Evolutionary conservation across 2,888 invertebrate genomes (phyloP).

Genomic region (Silvanus unidentatus): DNA sequence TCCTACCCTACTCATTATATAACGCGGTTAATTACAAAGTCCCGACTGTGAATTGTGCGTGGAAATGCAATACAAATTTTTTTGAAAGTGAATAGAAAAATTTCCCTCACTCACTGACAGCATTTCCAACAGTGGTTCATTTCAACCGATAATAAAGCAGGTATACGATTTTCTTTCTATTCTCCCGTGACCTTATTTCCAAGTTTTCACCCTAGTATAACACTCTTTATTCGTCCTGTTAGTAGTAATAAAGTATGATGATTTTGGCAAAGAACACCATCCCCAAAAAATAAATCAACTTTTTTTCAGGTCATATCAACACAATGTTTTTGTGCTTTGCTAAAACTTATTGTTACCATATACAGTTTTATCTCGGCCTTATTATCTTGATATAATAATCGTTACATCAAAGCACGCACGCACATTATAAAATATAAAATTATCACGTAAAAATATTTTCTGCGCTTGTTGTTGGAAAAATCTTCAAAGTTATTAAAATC

Average conservation of each 20-base stretch:
- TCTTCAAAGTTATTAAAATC: slow-evolving; percentile 8
- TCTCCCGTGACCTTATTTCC: slow-evolving; percentile 2
- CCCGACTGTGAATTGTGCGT: no score
- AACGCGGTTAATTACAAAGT: no score
- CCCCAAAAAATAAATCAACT: no score
- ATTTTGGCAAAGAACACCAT: not conserved
- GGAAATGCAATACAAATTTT: not conserved
- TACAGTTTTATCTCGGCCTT: slow-evolving; percentile 11
- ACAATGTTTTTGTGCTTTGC: not conserved
- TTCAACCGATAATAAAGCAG: not conserved
- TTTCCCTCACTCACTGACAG: slow-evolving; percentile 1
- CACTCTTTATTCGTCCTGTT: not conserved
- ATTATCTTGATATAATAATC: slow-evolving; percentile 20
- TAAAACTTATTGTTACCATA: slow-evolving; percentile 9
- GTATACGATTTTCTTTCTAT: slow-evolving; percentile 3
- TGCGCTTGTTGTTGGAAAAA: slow-evolving; percentile 16
- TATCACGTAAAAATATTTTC: slow-evolving; percentile 21
- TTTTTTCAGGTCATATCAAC: no score
- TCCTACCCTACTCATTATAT: no score
- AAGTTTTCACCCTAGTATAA: not conserved
- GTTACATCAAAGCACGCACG: slow-evolving; percentile 20
- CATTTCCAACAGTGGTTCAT: not conserved
- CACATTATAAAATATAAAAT: slow-evolving; percentile 25
- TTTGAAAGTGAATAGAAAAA: not conserved
- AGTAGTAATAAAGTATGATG: slow-evolving; percentile 2